These are phyloP conservation scores for Oscheius onirici DNA, from an alignment of 2,888 invertebrate species.

Conservation along the genomic window DNA sequence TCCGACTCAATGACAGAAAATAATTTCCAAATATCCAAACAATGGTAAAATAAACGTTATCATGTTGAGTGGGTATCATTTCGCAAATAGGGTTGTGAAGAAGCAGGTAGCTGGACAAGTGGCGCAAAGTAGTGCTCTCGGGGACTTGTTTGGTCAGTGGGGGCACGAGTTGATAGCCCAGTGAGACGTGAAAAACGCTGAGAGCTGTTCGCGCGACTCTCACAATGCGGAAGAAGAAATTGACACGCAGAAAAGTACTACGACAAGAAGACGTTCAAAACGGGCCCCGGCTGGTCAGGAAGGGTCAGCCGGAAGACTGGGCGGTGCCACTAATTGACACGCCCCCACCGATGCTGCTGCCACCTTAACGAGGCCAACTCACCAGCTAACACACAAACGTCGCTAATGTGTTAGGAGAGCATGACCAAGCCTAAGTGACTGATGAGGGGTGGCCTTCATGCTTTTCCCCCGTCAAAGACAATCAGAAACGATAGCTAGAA, in stretches of 20 bases:
- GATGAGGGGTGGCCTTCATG: not conserved
- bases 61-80: slow-evolving; percentile 16
- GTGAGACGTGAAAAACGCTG: slow-evolving; percentile 29
- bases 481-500: too few species aligned
- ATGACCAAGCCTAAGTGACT: slow-evolving; percentile 10
- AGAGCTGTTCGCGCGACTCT: slow-evolving; percentile 32
- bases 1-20: too few species aligned
- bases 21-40: too few species aligned
- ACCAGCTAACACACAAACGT: slow-evolving; percentile 27
- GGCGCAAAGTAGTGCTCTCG: slow-evolving; percentile 31
- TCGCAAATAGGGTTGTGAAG: slow-evolving; percentile 10
- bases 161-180: slow-evolving; percentile 27
- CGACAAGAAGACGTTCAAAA: slow-evolving; percentile 16
- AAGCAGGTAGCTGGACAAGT: slow-evolving; percentile 26
- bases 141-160: slow-evolving; percentile 29
- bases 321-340: slow-evolving; percentile 31
- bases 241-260: slow-evolving; percentile 19
- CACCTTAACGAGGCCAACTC: slow-evolving; percentile 30
- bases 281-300: slow-evolving; percentile 32
- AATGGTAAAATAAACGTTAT: too few species aligned
- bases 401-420: slow-evolving; percentile 27
- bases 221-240: slow-evolving; percentile 30
- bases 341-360: slow-evolving; percentile 22
- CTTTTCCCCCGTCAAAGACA: too few species aligned
- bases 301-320: slow-evolving; percentile 28